Base-by-base conservation (phyloP, 2,797 vertebrate genomes). In the Mormyrus hasselquistii region DNA sequence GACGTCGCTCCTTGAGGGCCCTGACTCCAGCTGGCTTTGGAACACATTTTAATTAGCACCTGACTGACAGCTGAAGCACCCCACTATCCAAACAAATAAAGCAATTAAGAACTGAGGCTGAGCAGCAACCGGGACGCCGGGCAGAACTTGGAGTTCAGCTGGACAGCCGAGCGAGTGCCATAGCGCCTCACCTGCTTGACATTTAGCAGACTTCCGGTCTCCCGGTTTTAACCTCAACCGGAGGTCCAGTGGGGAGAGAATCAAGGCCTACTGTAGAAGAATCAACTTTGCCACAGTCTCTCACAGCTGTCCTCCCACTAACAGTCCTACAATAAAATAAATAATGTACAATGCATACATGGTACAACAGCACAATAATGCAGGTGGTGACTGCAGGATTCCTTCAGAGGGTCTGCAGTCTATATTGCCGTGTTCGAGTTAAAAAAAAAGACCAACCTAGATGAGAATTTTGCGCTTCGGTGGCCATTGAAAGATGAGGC, bases 401-500 rank as follows among this genome's bases (percentile, higher is more conserved):
- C 94, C 93, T 95, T 95, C 96, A 95, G 96, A 95, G 96, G 96
- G 95, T 97, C 96, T 95, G 95, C 96, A 97, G 96, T 97, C 97
- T 97, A 97, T 97, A 97, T 97, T 96, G 97, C 96, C 96, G 97
- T 97, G 96, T 97, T 98, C 97, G 97, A 97, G 96, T 96, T 96
- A 44, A 55, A 55, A 55, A 55, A 95, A 94, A 95, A 95, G 95
- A 97, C 96, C 96, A 97, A 97, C 97, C 96, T 97, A 99, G 98
- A 99, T 99, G 98, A 98, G 97, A 99, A 99, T 99, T 98, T 97
- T 98, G 97, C 98, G 98, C 98, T 98, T 98, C 97, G 96, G 96
- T 98, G 97, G 97, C 97, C 97, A 98, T 99, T 99, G 97, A 98
- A 98, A 99, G 98, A 99, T 98, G 98, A 99, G 97, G 98, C 98